Evolutionary conservation across 2,797 vertebrate species (phyloP).

Genomic region (Hemibagrus guttatus): DNA sequence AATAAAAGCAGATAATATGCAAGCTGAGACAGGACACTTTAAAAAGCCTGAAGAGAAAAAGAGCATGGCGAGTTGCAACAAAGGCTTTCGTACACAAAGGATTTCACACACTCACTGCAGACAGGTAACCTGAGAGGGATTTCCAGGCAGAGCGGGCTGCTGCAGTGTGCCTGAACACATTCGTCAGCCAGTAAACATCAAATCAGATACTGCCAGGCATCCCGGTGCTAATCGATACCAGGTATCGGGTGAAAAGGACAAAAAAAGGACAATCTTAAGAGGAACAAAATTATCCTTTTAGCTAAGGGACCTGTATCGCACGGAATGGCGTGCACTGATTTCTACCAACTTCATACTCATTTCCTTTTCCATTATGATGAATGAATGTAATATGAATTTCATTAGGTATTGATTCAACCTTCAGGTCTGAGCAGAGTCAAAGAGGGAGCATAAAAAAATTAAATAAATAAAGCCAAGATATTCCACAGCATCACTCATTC

Average conservation of each 20-base stretch:
- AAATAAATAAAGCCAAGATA: constrained; percentile 13
- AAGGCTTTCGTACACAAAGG: constrained; percentile 44
- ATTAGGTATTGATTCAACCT: constrained; percentile 35
- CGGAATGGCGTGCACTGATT: background rate
- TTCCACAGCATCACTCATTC: constrained; percentile 22
- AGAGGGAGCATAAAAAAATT: constrained; percentile 30
- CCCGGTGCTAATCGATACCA: constrained; percentile 26
- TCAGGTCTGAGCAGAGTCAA: constrained; percentile 10
- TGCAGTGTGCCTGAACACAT: constrained; percentile 40
- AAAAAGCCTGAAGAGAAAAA: constrained; percentile 19
- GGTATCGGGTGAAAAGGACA: constrained; percentile 6
- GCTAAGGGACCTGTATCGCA: background rate
- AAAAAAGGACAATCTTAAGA: constrained; percentile 13
- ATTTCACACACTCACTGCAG: constrained; percentile 30
- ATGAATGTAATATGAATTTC: constrained; percentile 38
- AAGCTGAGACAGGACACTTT: constrained; percentile 22
- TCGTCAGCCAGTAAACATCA: constrained; percentile 36
- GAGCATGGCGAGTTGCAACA: constrained; percentile 29
- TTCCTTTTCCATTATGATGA: constrained; percentile 22
- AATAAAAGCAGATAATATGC: constrained; percentile 3
- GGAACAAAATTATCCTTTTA: background rate
- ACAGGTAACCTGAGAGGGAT: constrained; percentile 46
- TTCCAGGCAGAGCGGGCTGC: constrained; percentile 33
- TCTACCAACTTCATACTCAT: constrained; percentile 12
- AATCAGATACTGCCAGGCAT: constrained; percentile 29